phyloP scores from a whole-genome alignment of 2,113 vertebrate species.

The Pitta sordida region DNA sequence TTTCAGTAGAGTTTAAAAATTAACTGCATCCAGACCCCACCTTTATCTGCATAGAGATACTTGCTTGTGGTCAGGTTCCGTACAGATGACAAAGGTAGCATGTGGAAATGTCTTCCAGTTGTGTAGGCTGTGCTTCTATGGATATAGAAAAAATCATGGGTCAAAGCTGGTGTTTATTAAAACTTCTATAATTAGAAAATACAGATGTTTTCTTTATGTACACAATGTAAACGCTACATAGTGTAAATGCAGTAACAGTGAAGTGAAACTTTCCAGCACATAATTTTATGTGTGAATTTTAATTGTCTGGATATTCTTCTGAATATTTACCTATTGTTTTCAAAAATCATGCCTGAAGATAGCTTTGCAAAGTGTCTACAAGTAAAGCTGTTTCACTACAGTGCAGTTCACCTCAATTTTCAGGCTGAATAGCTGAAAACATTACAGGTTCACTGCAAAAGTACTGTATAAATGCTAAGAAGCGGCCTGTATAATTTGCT shows the following conservation, averaged over 20 bases:
- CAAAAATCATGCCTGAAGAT: background rate
- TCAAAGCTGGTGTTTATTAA: background rate
- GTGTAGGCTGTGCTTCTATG: background rate
- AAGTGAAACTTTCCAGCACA: background rate
- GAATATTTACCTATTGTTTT: background rate
- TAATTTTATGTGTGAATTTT: background rate
- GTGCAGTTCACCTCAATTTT: background rate
- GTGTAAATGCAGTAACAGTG: background rate
- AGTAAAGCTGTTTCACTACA: background rate
- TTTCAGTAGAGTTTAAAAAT: background rate
- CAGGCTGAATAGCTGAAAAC: background rate
- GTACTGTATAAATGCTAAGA: background rate
- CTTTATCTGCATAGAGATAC: background rate
- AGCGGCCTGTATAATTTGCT: background rate
- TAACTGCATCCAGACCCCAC: background rate
- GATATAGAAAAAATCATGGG: background rate
- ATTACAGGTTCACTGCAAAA: background rate
- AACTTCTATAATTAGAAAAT: slow-evolving; percentile 23
- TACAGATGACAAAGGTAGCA: background rate
- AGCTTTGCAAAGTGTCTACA: background rate
- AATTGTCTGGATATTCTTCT: background rate
- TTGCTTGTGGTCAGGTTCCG: background rate
- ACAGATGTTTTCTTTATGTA: slow-evolving; percentile 1
- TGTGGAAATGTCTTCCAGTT: background rate
- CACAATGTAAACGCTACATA: background rate